Evolutionary conservation across 2,113 vertebrate genomes (phyloP).

Genomic region (Psilopsiagon aurifrons): DNA sequence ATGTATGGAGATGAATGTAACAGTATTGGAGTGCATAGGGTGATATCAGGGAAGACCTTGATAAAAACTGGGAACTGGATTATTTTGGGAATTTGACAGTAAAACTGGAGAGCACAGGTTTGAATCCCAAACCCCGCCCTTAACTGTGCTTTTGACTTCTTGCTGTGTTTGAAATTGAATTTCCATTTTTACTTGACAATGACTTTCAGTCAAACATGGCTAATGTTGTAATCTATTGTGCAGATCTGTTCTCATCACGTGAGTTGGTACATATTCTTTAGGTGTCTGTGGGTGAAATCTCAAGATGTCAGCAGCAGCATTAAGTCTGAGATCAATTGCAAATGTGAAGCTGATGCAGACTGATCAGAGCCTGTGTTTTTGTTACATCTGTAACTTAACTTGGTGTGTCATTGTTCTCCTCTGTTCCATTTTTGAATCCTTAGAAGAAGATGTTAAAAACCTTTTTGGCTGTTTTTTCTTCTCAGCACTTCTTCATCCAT

Average conservation of each 20-base stretch:
- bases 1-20: not conserved
- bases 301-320: not conserved
- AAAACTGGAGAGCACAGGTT: not conserved
- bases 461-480: not conserved
- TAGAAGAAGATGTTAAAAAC: not conserved
- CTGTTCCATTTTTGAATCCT: not conserved
- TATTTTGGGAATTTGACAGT: not conserved
- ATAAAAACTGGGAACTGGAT: not conserved
- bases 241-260: not conserved
- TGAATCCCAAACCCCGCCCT: not conserved
- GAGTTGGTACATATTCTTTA: not conserved
- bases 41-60: not conserved
- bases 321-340: not conserved
- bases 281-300: not conserved
- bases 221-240: not conserved
- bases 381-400: not conserved
- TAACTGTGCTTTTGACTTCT: not conserved
- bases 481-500: not conserved
- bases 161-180: not conserved
- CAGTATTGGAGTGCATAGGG: not conserved
- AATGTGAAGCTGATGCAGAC: not conserved
- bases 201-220: not conserved
- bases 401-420: not conserved
- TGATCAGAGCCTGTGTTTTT: not conserved
- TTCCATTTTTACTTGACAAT: not conserved